Evolutionary conservation across 2,888 invertebrate species (phyloP).

Genomic region (Notodonta ziczac): DNA sequence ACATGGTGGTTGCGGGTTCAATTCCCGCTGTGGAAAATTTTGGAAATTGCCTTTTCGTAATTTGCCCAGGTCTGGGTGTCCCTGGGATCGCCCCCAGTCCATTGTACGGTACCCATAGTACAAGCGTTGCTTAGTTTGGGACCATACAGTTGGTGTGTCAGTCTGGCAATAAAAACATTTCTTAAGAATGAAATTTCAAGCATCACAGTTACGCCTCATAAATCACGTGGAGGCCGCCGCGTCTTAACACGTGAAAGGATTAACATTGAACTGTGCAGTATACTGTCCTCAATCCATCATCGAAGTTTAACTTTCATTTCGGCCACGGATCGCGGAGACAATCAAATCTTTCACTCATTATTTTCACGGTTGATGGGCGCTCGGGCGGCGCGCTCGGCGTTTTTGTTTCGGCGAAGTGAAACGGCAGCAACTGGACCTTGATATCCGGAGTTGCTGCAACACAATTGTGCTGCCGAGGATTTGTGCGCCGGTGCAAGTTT

Average conservation of each 20-base stretch:
- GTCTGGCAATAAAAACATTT: not conserved
- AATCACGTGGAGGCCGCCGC: not conserved
- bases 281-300: slow-evolving; percentile 24
- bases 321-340: slow-evolving; percentile 27
- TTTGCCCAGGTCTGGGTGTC: too few species aligned
- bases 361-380: slow-evolving; percentile 54
- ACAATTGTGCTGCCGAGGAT: slow-evolving; percentile 39
- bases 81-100: too few species aligned
- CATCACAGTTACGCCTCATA: not conserved
- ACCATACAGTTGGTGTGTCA: too few species aligned
- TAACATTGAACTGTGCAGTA: slow-evolving; percentile 13
- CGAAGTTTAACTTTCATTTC: slow-evolving; percentile 40
- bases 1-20: too few species aligned
- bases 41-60: too few species aligned
- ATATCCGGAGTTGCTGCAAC: slow-evolving; percentile 77
- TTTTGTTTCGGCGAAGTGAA: slow-evolving; percentile 76
- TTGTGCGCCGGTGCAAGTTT: slow-evolving; percentile 40
- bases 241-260: slow-evolving; percentile 35
- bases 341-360: slow-evolving; percentile 45
- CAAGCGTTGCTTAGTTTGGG: too few species aligned
- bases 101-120: too few species aligned
- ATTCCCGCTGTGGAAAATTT: too few species aligned
- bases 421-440: slow-evolving; percentile 80
- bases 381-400: slow-evolving; percentile 36
- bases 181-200: not conserved